Evolutionary conservation across 53 echinoderm and acorn worm species (phyloP).

Genomic region (Stichopus horrens): DNA sequence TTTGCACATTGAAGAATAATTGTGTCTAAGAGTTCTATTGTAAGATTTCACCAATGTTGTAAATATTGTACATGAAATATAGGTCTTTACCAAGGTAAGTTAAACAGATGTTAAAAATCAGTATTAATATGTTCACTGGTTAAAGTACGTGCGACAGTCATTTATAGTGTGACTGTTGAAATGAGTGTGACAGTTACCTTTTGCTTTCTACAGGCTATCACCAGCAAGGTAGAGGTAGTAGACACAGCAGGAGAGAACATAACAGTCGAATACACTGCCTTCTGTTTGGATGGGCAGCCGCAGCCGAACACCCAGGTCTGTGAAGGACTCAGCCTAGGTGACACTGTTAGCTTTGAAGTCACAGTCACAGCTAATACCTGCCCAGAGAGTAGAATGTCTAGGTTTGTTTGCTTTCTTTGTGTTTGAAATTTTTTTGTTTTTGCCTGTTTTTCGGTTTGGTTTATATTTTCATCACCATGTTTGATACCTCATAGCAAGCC

Average conservation of each 20-base stretch:
- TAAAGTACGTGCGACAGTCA: no score
- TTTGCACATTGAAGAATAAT: no score
- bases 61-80: no score
- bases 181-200: not conserved
- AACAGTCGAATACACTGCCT: conserved; percentile 70
- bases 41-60: no score
- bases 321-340: conserved; percentile 72
- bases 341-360: conserved; percentile 84
- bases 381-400: not conserved
- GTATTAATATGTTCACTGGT: no score
- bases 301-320: conserved; percentile 71
- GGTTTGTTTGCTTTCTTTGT: not conserved
- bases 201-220: conserved; percentile 75
- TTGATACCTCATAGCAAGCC: no score
- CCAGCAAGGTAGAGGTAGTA: conserved; percentile 76
- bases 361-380: conserved; percentile 69
- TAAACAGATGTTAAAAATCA: no score
- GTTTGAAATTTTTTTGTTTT: no score
- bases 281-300: conserved; percentile 62
- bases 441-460: no score
- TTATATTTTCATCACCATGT: no score
- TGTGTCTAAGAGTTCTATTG: no score
- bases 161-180: not conserved
- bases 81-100: no score
- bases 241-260: conserved; percentile 88